phyloP scores from a whole-genome alignment of 2,113 vertebrate genomes.

The Mus musculus region GRCm39 chr9:113572501-113573000 shows the following conservation, averaged over 20 bases:
- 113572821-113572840: neutral
- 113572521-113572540: neutral
- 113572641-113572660: neutral
- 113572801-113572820: neutral
- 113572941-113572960: neutral
- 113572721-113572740: neutral
- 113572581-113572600: neutral
- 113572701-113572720: neutral
- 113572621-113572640: neutral
- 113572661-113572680: neutral
- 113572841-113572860: neutral
- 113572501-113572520: neutral
- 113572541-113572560: neutral
- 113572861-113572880: slow-evolving; percentile 3
- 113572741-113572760: neutral
- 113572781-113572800: accelerated
- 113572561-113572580: neutral
- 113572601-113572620: neutral
- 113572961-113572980: slow-evolving; percentile 8
- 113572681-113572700: neutral
- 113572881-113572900: neutral
- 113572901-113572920: slow-evolving; percentile 46
- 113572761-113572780: neutral
- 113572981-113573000: neutral
- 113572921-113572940: slow-evolving; percentile 18